Conservation (phyloP, 1,140 invertebrate genomes). For the Ylistrum balloti region DNA sequence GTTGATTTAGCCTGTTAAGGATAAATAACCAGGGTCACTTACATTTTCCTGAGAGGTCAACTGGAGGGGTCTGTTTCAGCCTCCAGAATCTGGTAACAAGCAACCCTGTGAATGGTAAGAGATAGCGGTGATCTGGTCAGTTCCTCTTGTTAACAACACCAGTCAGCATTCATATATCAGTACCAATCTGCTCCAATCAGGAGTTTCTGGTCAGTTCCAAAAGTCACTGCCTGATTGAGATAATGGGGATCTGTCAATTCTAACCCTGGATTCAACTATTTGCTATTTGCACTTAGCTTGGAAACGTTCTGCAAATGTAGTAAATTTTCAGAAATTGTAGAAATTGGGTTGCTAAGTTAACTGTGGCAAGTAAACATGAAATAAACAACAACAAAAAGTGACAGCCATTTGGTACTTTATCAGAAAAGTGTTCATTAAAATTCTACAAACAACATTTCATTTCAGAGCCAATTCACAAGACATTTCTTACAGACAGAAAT, state of each 20-base stretch:
- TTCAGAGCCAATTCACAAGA: neutral
- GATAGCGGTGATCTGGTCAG: slow-evolving; percentile 22
- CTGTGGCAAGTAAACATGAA: neutral
- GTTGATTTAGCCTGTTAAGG: neutral
- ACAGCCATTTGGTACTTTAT: slow-evolving; percentile 3
- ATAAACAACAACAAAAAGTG: slow-evolving; percentile 28
- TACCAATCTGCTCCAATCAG: neutral
- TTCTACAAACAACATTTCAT: slow-evolving; percentile 19
- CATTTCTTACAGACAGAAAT: slow-evolving; percentile 17
- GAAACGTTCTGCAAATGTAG: too few species aligned
- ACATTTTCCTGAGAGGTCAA: neutral
- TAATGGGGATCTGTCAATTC: neutral
- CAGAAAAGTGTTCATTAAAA: slow-evolving; percentile 25
- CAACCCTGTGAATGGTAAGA: neutral
- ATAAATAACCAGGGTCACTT: neutral
- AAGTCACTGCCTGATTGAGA: neutral
- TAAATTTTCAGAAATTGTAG: too few species aligned
- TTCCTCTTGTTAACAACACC: neutral
- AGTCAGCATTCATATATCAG: neutral
- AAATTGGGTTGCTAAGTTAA: too few species aligned
- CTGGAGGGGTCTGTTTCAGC: neutral
- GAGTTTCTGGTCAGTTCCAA: neutral
- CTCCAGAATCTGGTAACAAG: neutral
- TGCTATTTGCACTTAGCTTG: too few species aligned
- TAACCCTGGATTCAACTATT: too few species aligned